phyloP scores from a whole-genome alignment of 2,113 vertebrate species.

The Phalacrocorax carbo region DNA sequence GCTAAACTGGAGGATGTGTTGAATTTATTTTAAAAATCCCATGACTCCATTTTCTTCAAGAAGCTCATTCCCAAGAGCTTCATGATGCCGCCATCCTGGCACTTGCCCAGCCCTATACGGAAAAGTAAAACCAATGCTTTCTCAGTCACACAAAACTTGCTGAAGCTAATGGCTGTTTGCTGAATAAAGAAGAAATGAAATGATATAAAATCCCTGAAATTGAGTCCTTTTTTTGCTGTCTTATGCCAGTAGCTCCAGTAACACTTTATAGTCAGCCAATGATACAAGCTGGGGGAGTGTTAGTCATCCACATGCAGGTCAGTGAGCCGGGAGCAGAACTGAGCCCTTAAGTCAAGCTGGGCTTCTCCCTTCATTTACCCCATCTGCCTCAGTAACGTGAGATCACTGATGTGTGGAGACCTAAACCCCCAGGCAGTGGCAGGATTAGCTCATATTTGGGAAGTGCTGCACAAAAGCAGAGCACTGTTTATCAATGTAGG shows the following conservation, averaged over 20 bases:
- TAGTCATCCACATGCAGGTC: slow-evolving; percentile 16
- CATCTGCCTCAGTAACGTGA: slow-evolving; percentile 37
- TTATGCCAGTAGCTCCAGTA: neutral
- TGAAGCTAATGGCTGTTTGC: slow-evolving; percentile 42
- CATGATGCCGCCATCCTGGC: neutral
- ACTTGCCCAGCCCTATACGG: neutral
- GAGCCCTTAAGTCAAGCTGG: slow-evolving; percentile 14
- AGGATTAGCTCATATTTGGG: slow-evolving; percentile 33
- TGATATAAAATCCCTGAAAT: slow-evolving; percentile 29
- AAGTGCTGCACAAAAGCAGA: slow-evolving; percentile 7
- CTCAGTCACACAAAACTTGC: slow-evolving; percentile 29
- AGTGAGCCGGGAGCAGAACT: neutral
- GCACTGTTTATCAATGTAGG: slow-evolving; percentile 35
- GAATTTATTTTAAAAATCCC: neutral
- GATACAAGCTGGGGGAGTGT: neutral
- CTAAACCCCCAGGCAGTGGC: neutral
- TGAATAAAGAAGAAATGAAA: slow-evolving; percentile 39
- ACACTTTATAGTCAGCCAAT: neutral
- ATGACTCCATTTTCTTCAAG: neutral
- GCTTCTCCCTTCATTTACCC: slow-evolving; percentile 50
- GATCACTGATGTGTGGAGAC: slow-evolving; percentile 43
- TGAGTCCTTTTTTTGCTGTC: neutral
- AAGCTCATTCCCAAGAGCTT: neutral
- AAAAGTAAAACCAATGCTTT: slow-evolving; percentile 27
- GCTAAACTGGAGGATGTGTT: neutral